phyloP scores from a whole-genome alignment of 2,113 vertebrate species.

The Epinephelus lanceolatus region DNA sequence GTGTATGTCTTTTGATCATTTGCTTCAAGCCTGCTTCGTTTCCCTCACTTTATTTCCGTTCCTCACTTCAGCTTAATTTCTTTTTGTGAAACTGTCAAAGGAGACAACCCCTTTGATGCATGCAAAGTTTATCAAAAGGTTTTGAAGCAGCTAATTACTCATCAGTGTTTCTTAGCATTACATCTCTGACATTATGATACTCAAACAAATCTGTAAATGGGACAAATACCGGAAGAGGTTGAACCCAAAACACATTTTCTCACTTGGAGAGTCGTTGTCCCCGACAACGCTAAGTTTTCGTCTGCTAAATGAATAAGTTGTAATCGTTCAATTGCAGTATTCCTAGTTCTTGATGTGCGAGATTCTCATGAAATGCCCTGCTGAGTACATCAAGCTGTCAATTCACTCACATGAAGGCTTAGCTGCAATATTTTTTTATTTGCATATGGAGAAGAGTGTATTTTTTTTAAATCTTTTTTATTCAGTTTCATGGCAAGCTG shows the following conservation, averaged over 20 bases:
- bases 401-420: constrained; percentile 39
- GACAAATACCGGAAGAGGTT: constrained; percentile 33
- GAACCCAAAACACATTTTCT: constrained; percentile 27
- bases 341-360: constrained; percentile 28
- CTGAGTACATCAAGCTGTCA: constrained; percentile 44
- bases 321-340: constrained; percentile 19
- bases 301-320: constrained; percentile 42
- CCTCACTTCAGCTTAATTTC: constrained; percentile 55
- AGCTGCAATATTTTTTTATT: constrained; percentile 17
- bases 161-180: constrained; percentile 44
- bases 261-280: constrained; percentile 25
- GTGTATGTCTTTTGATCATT: constrained; percentile 71
- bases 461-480: constrained; percentile 22
- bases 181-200: constrained; percentile 54
- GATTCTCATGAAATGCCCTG: constrained; percentile 36
- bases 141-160: constrained; percentile 71
- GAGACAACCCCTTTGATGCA: constrained; percentile 69
- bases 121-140: constrained; percentile 72
- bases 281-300: constrained; percentile 22
- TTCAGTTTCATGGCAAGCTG: constrained; percentile 16
- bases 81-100: constrained; percentile 66
- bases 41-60: constrained; percentile 37
- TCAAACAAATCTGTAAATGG: constrained; percentile 53
- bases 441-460: constrained; percentile 22
- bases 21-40: constrained; percentile 35